A percentile compares a stretch with the other conserved stretches of the same genome.
These are phyloP conservation scores for Platycheirus rosarum DNA, from an alignment of 2,888 invertebrate genomes.

Conservation along the genomic window DNA sequence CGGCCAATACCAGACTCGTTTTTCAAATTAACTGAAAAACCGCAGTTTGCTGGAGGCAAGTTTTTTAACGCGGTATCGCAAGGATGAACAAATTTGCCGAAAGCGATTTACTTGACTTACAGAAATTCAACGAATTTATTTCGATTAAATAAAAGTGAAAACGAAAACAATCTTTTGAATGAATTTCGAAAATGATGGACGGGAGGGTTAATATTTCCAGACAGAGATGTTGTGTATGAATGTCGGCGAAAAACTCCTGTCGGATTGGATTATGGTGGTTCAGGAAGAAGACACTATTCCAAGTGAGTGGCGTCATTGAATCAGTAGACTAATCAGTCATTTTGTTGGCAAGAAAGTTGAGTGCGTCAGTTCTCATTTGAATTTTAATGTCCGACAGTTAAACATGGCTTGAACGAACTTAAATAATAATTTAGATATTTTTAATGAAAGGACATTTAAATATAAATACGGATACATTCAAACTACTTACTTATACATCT, in stretches of 20 bases:
- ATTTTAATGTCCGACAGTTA: constrained; percentile 22
- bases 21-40: constrained; percentile 68
- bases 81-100: constrained; percentile 1
- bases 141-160: constrained; percentile 56
- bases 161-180: constrained; percentile 15
- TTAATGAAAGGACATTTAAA: no score
- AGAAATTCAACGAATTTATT: constrained; percentile 41
- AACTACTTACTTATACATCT: no score
- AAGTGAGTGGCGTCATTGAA: constrained; percentile 6
- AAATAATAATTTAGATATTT: no score
- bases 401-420: no score
- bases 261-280: constrained; percentile 1
- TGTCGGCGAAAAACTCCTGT: background rate
- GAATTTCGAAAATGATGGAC: constrained; percentile 28
- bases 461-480: no score
- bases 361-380: constrained; percentile 61
- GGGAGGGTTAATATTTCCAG: constrained; percentile 25
- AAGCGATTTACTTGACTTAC: constrained; percentile 56
- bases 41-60: constrained; percentile 44
- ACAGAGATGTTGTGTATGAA: constrained; percentile 10
- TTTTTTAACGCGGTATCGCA: constrained; percentile 14
- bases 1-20: constrained; percentile 66
- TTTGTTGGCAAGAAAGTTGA: constrained; percentile 21
- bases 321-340: constrained; percentile 19
- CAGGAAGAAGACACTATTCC: constrained; percentile 22